A percentile compares a stretch with the other conserved stretches of the same genome.
Evolutionary conservation across 2,888 invertebrate species (phyloP).

Genomic region (Volucella zonaria): DNA sequence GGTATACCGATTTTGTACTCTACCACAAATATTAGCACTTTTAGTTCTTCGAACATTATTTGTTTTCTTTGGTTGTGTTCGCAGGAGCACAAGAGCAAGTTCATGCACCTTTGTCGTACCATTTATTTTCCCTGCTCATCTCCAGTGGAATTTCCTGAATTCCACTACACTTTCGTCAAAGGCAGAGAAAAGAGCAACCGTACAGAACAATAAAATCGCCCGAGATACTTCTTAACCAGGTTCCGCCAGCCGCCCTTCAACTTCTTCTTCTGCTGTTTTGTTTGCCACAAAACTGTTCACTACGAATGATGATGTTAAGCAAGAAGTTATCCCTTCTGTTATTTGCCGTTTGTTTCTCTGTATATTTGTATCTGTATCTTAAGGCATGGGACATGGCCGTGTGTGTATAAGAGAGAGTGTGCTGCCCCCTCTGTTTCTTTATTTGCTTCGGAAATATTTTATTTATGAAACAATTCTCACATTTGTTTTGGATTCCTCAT

Average conservation of each 20-base stretch:
- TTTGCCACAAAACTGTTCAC: background rate
- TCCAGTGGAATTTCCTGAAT: conserved; percentile 27
- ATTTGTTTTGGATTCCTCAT: conserved; percentile 55
- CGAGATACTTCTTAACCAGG: conserved; percentile 14
- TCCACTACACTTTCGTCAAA: conserved; percentile 1
- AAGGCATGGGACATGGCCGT: too few relatives aligned
- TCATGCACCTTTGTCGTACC: too few relatives aligned
- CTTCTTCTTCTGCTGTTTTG: background rate
- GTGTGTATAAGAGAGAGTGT: background rate
- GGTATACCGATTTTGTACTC: too few relatives aligned
- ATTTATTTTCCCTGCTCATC: too few relatives aligned
- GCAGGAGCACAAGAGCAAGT: too few relatives aligned
- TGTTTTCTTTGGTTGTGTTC: too few relatives aligned
- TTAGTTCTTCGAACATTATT: too few relatives aligned
- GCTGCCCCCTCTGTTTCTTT: conserved; percentile 27
- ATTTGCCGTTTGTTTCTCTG: conserved; percentile 12
- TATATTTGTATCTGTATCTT: too few relatives aligned
- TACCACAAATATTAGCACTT: too few relatives aligned
- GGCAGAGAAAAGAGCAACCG: conserved; percentile 34
- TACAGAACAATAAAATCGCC: conserved; percentile 49
- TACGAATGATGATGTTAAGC: conserved; percentile 59
- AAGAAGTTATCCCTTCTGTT: conserved; percentile 56
- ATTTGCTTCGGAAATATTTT: conserved; percentile 71
- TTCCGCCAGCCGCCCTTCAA: background rate
- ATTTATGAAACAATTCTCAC: conserved; percentile 73